A percentile compares a stretch with the other conserved stretches of the same genome.
These are phyloP conservation scores for Pagrus major DNA, from an alignment of 2,113 vertebrate genomes.

Conservation along the genomic window DNA sequence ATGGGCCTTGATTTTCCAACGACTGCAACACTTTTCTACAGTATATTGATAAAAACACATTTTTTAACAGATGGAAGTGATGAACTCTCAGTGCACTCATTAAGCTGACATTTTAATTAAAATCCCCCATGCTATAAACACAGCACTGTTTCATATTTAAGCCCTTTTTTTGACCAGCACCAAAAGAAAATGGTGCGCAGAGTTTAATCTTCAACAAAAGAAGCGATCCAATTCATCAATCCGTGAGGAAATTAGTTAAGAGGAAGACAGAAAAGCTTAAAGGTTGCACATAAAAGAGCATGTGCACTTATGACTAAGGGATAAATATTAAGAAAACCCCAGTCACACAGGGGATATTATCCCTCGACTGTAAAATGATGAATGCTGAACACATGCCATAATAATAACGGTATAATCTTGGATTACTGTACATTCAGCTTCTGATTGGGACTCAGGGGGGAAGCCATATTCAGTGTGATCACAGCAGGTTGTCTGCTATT, in stretches of 20 bases:
- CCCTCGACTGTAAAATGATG: background rate
- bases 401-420: conserved; percentile 36
- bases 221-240: background rate
- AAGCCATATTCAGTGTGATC: conserved; percentile 34
- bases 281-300: background rate
- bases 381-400: background rate
- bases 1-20: no score
- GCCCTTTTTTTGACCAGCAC: no score
- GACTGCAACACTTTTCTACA: background rate
- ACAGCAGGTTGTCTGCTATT: conserved; percentile 46
- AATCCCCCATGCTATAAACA: background rate
- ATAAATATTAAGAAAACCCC: rapidly evolving
- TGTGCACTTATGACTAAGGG: background rate
- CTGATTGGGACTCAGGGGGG: conserved; percentile 53
- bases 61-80: background rate
- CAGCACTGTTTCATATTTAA: no score
- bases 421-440: conserved; percentile 42
- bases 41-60: background rate
- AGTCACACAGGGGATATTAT: background rate
- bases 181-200: no score
- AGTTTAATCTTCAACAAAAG: background rate
- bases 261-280: background rate
- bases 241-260: background rate
- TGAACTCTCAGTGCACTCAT: conserved; percentile 7
- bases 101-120: conserved; percentile 14